These are phyloP conservation scores for Pandemis corylana DNA, from an alignment of 2,888 invertebrate genomes.

Conservation along the genomic window DNA sequence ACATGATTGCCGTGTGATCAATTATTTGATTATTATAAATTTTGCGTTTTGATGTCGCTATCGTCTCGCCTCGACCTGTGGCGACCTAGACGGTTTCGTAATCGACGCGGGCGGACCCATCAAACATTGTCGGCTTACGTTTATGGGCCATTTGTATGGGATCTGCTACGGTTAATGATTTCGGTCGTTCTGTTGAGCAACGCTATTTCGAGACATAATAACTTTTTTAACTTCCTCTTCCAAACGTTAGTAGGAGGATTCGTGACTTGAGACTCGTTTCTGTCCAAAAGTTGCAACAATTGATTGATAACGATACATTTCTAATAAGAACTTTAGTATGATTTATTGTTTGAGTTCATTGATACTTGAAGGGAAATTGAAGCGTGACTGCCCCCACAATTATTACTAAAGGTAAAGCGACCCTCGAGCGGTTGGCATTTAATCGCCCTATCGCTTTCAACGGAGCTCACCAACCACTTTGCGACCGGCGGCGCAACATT, in stretches of 20 bases:
- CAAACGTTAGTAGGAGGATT: constrained; percentile 46
- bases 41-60: constrained; percentile 15
- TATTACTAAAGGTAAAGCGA: constrained; percentile 34
- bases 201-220: constrained; percentile 65
- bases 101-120: constrained; percentile 62
- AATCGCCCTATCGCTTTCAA: constrained; percentile 41
- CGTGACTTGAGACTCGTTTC: constrained; percentile 45
- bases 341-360: constrained; percentile 18
- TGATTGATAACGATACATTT: constrained; percentile 1
- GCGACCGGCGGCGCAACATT: constrained; percentile 15
- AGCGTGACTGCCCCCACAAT: constrained; percentile 30
- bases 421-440: constrained; percentile 39
- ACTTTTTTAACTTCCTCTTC: constrained; percentile 56
- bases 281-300: constrained; percentile 44
- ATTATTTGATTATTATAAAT: constrained; percentile 23
- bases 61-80: constrained; percentile 21
- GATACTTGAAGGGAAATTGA: constrained; percentile 19
- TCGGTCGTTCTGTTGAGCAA: constrained; percentile 65
- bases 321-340: neutral
- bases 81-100: constrained; percentile 58
- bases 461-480: constrained; percentile 13
- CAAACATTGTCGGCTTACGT: constrained; percentile 79
- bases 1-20: constrained; percentile 45
- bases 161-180: constrained; percentile 78
- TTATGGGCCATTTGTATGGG: constrained; percentile 79